phyloP scores from a whole-genome alignment of 2,797 vertebrate genomes.

The Pipistrellus pipistrellus region DNA sequence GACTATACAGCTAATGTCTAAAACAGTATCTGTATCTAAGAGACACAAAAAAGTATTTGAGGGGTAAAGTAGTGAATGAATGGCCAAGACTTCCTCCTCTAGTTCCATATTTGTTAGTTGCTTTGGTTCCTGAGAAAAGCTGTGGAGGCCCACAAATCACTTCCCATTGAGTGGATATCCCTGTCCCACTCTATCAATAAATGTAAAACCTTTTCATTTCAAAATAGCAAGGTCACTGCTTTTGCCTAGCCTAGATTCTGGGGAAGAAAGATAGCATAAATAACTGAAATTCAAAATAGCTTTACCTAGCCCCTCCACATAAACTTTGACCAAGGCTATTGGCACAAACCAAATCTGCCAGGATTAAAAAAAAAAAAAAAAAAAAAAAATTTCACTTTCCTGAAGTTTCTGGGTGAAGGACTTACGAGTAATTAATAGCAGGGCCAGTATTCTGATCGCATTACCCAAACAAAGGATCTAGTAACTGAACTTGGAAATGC shows the following conservation, averaged over 20 bases:
- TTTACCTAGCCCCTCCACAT: not conserved
- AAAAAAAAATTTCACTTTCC: not conserved
- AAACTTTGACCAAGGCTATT: slow-evolving; percentile 21
- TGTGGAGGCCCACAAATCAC: not conserved
- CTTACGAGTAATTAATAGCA: not conserved
- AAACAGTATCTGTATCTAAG: not conserved
- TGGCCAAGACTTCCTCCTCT: not conserved
- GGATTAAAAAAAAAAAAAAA: not conserved
- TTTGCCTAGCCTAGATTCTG: not conserved
- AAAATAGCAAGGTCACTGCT: slow-evolving; percentile 33
- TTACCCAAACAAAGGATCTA: not conserved
- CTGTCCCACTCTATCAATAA: not conserved
- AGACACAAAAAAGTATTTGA: slow-evolving; percentile 26
- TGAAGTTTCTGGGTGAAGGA: slow-evolving; percentile 13
- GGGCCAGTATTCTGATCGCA: not conserved
- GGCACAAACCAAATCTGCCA: not conserved
- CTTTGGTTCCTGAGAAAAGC: not conserved
- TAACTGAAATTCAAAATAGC: not conserved
- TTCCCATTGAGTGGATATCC: not conserved
- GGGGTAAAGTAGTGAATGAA: slow-evolving; percentile 11
- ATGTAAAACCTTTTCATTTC: not conserved
- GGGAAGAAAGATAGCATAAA: not conserved
- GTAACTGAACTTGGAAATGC: not conserved
- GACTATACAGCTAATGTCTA: not conserved
- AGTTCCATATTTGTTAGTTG: not conserved